Conservation (phyloP, 1,140 invertebrate species). For the Zaprionus tsacasi region DNA sequence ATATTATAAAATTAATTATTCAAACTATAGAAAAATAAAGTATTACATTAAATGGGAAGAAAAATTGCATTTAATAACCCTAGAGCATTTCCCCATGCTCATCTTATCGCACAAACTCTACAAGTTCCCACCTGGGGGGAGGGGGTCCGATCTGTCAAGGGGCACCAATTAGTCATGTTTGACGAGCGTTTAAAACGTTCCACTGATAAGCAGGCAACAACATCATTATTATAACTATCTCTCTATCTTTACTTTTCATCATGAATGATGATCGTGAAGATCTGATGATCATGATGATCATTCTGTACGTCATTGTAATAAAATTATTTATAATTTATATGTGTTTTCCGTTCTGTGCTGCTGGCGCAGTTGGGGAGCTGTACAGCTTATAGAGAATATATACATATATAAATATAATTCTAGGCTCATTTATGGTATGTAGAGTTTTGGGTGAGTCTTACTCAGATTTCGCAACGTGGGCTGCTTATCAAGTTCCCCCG, state of each 20-base stretch:
- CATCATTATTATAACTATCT: constrained; percentile 12
- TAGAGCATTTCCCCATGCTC: background rate
- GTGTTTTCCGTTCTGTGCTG: background rate
- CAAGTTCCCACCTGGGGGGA: background rate
- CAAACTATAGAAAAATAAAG: too few species aligned
- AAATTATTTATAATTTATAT: constrained; percentile 33
- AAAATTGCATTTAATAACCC: too few species aligned
- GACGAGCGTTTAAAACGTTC: constrained; percentile 55
- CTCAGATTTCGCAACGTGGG: constrained; percentile 43
- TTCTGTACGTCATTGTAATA: constrained; percentile 22
- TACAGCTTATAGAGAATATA: background rate
- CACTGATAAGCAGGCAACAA: constrained; percentile 22
- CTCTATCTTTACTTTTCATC: background rate
- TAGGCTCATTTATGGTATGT: constrained; percentile 17
- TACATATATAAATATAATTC: constrained; percentile 5
- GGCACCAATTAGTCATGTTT: constrained; percentile 61
- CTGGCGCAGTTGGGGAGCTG: constrained; percentile 20
- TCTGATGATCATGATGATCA: constrained; percentile 17
- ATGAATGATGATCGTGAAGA: background rate
- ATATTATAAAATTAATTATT: too few species aligned
- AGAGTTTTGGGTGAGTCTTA: constrained; percentile 23
- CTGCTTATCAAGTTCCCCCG: constrained; percentile 47
- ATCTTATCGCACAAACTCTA: background rate
- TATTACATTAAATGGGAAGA: too few species aligned
- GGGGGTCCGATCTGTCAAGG: background rate